Conservation (phyloP, 2,888 invertebrate genomes). For the Lepidocyrtoides sp. region DNA sequence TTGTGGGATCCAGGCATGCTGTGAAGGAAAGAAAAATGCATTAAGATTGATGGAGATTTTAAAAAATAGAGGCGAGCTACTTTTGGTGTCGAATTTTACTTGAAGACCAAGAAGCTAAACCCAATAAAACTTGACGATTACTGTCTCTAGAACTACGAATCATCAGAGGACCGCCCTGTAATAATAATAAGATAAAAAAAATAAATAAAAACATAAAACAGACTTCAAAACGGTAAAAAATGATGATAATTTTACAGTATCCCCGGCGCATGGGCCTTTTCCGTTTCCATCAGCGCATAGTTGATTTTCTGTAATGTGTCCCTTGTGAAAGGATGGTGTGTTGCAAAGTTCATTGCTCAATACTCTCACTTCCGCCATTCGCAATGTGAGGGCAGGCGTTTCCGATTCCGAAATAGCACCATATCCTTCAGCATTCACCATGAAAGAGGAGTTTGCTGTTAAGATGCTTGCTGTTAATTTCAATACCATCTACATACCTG, state of each 20-base stretch:
- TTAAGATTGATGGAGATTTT: too few species aligned
- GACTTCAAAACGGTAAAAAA: too few species aligned
- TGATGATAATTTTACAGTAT: too few species aligned
- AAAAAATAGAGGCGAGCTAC: too few species aligned
- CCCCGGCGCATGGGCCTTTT: constrained; percentile 67
- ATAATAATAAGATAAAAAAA: too few species aligned
- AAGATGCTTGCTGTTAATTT: too few species aligned
- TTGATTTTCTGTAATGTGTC: constrained; percentile 81
- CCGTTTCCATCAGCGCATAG: constrained; percentile 80
- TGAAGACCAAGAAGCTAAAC: constrained; percentile 75
- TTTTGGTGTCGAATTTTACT: too few species aligned
- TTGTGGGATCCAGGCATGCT: constrained; percentile 76
- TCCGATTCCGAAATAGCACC: constrained; percentile 73
- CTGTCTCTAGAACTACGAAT: constrained; percentile 37
- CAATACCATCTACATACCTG: constrained; percentile 65
- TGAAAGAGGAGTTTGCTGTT: too few species aligned
- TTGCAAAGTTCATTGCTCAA: constrained; percentile 81
- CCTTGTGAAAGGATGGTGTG: constrained; percentile 71
- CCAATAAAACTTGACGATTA: constrained; percentile 44
- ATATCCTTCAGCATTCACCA: constrained; percentile 26
- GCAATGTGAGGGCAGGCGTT: constrained; percentile 63
- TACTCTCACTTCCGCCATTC: constrained; percentile 80
- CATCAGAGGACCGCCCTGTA: constrained; percentile 72
- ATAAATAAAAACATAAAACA: too few species aligned
- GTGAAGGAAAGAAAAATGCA: too few species aligned